Evolutionary conservation across 2,797 vertebrate species (phyloP).

Genomic region (Bovichtus diacanthus): DNA sequence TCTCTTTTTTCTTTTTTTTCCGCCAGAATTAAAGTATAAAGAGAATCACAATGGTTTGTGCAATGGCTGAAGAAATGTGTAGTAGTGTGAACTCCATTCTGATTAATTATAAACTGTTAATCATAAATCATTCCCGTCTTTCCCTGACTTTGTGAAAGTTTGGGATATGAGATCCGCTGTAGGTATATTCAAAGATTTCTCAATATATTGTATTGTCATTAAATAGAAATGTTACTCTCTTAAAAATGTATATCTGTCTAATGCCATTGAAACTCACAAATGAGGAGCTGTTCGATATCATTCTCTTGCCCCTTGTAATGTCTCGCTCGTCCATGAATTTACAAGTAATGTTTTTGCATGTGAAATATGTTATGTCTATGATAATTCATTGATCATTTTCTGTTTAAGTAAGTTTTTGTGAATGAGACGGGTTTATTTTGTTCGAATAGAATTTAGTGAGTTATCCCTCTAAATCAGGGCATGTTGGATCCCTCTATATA

Average conservation of each 20-base stretch:
- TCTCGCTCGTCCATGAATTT: slow-evolving; percentile 39
- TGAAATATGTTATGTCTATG: slow-evolving; percentile 8
- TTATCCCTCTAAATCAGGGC: slow-evolving; percentile 4
- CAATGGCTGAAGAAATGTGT: neutral
- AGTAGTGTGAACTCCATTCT: neutral
- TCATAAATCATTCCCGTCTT: neutral
- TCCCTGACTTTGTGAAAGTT: neutral
- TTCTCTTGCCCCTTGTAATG: neutral
- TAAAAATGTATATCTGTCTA: slow-evolving; percentile 1
- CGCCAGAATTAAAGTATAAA: too few species aligned
- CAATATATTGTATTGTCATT: neutral
- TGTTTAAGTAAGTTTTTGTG: slow-evolving; percentile 2
- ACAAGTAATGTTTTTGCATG: neutral
- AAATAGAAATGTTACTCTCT: neutral
- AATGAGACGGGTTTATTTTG: slow-evolving; percentile 24
- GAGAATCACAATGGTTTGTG: neutral
- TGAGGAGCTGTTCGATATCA: neutral
- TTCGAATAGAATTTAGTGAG: neutral
- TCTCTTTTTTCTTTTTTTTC: neutral
- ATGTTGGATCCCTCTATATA: neutral
- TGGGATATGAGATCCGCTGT: neutral
- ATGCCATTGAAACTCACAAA: neutral
- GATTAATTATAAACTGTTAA: slow-evolving; percentile 7
- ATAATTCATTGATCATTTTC: neutral
- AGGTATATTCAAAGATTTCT: slow-evolving; percentile 6